Evolutionary conservation across 2,888 invertebrate genomes (phyloP).

Genomic region (Eupithecia inturbata): DNA sequence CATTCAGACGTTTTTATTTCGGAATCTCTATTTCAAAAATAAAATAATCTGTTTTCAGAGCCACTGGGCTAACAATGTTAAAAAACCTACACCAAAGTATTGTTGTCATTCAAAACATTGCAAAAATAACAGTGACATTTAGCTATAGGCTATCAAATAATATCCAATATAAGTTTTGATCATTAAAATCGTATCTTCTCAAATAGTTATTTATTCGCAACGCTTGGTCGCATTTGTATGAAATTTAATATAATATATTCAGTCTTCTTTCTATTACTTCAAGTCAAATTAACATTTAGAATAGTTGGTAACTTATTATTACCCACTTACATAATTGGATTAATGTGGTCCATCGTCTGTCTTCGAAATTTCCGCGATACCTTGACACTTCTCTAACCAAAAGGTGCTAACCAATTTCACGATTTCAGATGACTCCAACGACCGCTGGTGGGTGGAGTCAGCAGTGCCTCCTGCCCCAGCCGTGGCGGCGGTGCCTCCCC

Average conservation of each 20-base stretch:
- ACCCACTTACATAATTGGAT: too few relatives aligned
- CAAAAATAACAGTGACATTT: not conserved
- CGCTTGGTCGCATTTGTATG: not conserved
- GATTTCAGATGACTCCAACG: conserved; percentile 70
- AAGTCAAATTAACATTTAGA: not conserved
- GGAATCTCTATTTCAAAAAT: not conserved
- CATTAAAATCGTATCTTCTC: not conserved
- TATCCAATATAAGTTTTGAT: not conserved
- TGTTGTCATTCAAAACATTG: not conserved
- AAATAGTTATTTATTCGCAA: not conserved
- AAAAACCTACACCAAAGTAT: not conserved
- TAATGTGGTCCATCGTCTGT: too few relatives aligned
- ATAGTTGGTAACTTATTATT: too few relatives aligned
- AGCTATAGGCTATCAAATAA: not conserved
- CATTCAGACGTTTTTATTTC: not conserved
- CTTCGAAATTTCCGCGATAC: not conserved
- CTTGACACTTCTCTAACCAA: not conserved
- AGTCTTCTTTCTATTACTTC: not conserved
- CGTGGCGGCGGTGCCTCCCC: conserved; percentile 77
- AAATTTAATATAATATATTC: not conserved
- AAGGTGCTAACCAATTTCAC: conserved; percentile 3
- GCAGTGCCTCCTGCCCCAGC: conserved; percentile 79
- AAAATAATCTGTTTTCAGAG: not conserved
- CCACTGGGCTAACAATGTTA: not conserved
- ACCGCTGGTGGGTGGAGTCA: conserved; percentile 79